phyloP scores from a whole-genome alignment of 2,888 invertebrate genomes.

The Tribolium freemani region DNA sequence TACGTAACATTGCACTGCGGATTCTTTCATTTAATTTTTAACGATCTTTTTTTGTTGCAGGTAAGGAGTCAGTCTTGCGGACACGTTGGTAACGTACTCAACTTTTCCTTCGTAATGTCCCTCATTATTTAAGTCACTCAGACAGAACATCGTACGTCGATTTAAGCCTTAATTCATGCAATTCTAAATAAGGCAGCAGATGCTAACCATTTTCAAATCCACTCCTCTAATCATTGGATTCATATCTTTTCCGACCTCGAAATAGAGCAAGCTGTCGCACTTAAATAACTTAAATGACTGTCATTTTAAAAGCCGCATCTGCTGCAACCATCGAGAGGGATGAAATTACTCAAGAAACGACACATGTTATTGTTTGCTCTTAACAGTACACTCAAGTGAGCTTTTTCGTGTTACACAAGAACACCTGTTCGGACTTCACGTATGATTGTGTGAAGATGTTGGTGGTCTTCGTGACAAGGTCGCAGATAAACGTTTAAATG shows the following conservation, averaged over 20 bases:
- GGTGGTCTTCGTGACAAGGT: constrained; percentile 20
- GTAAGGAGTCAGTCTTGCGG: constrained; percentile 12
- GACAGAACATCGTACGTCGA: constrained; percentile 12
- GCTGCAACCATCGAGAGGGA: constrained; percentile 21
- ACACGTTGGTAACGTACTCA: constrained; percentile 29
- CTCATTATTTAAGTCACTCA: constrained; percentile 21
- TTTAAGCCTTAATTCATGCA: constrained; percentile 28
- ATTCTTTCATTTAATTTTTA: constrained; percentile 2
- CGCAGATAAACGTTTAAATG: background rate
- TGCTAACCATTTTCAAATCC: constrained; percentile 38
- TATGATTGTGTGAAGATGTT: constrained; percentile 11
- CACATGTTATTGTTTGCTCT: constrained; percentile 6
- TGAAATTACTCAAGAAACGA: constrained; percentile 6
- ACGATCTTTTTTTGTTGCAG: constrained; percentile 17
- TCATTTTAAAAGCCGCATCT: constrained; percentile 37
- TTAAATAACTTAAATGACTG: constrained; percentile 40
- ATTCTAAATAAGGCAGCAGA: constrained; percentile 38
- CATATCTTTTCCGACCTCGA: constrained; percentile 36
- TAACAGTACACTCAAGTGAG: background rate
- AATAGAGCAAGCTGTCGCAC: constrained; percentile 37
- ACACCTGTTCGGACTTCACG: constrained; percentile 4
- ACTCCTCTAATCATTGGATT: constrained; percentile 38
- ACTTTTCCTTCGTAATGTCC: constrained; percentile 2
- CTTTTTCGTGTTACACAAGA: background rate
- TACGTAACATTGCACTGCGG: constrained; percentile 13